Evolutionary conservation across 2,888 invertebrate species (phyloP), one percentile per base, ranked within the genome.

Genomic region (Orchesellides sinensis): DNA sequence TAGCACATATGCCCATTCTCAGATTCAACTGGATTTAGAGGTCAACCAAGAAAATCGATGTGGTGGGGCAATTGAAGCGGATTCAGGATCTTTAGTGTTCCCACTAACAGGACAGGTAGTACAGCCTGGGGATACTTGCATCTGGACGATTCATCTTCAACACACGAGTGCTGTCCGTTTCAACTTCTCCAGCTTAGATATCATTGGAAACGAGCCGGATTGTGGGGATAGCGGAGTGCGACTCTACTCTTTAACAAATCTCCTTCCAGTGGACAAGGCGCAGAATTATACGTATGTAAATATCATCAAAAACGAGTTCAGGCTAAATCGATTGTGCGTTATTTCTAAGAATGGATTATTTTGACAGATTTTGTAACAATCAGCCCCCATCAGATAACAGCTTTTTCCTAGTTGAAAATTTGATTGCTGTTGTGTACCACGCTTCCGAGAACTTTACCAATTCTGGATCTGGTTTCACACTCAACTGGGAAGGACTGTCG

Each of bases 121-220:
- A 12, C 3, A 21, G 2, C 65, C 63, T 1, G 74, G 65, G 0
- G 49, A 65, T 21, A 17, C 52, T 10, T 78, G 78, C 61, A 54
- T 69, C 25, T 78, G 59, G 59, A 78, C 49, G 21, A 69, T 78
- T 47, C 68, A 78, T n/a, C 54, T 78, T 6, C 40, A 68, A 27
- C 59, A 59, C n/a, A 54, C 47, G 12, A 25, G 23, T 5, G 59
- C 25, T 19, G 69, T 78, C 32, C n/a, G 78, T 3, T 21, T 78
- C n/a, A 59, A 56, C 23, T 69, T 78, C n/a, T 21, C 68, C 21
- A 69, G 29, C 29, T 35, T 78, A 4, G 69, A 68, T 35, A 25
- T 78, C 12, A 21, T n/a, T 8, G 32, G 69, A 2, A 19, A 59
- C 27, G 29, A 17, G n/a, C 23, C 40, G 12, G 21, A 69, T 47